phyloP scores from a whole-genome alignment of 2,888 invertebrate genomes.

The Nesidiocoris tenuis region DNA sequence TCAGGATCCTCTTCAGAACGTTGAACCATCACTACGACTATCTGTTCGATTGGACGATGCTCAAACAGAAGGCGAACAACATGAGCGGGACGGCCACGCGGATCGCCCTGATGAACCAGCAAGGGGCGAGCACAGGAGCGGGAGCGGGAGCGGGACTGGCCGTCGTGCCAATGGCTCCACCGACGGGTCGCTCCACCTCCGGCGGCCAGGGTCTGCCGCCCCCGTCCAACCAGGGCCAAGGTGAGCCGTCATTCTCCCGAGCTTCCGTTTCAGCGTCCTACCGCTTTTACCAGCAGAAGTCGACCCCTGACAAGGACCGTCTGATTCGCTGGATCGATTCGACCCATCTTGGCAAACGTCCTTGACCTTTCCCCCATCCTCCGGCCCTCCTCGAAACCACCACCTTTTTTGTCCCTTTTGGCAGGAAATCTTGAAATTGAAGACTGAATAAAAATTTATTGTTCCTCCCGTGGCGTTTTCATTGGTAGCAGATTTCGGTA shows the following conservation, averaged over 20 bases:
- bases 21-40: slow-evolving; percentile 99
- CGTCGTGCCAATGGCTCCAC: slow-evolving; percentile 7
- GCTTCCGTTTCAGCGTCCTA: not conserved
- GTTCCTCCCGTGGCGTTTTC: too few species aligned
- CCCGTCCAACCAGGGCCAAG: slow-evolving; percentile 38
- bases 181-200: slow-evolving; percentile 20
- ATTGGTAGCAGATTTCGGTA: too few species aligned
- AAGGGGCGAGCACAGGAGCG: not conserved
- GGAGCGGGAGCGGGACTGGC: slow-evolving; percentile 17
- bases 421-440: too few species aligned
- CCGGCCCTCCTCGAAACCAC: too few species aligned
- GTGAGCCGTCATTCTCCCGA: slow-evolving; percentile 21
- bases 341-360: not conserved
- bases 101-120: slow-evolving; percentile 3
- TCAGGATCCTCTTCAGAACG: slow-evolving; percentile 98
- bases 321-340: not conserved
- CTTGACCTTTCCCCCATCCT: not conserved
- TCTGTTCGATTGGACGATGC: slow-evolving; percentile 91
- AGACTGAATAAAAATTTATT: too few species aligned
- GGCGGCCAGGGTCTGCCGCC: slow-evolving; percentile 4
- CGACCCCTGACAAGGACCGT: not conserved
- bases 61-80: slow-evolving; percentile 37
- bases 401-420: too few species aligned
- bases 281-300: not conserved
- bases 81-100: not conserved